Percentiles rank a stretch among this genome's conserved stretches.
Conservation (phyloP, 2,113 vertebrate species). For the Ardeotis arabs region DNA sequence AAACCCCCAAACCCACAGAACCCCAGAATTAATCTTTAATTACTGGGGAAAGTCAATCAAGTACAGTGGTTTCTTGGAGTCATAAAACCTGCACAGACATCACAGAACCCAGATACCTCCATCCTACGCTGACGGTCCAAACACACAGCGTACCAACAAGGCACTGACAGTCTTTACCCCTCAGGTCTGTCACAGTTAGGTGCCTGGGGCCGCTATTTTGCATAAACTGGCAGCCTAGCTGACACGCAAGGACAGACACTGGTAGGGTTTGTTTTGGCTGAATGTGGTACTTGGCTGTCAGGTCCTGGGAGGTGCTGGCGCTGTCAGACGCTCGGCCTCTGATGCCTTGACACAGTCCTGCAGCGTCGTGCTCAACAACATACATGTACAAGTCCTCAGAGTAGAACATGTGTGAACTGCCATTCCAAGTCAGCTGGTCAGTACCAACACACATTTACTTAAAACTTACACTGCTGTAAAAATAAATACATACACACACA, state of each 20-base stretch:
- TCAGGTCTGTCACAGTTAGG: no score
- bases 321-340: background rate
- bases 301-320: fast-evolving
- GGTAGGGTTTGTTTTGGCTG: background rate
- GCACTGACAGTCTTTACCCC: no score
- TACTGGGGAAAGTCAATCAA: background rate
- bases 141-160: background rate
- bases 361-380: background rate
- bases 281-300: background rate
- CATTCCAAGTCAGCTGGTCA: background rate
- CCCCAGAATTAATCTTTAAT: background rate
- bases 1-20: no score
- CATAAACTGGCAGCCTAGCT: no score
- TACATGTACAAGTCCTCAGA: background rate
- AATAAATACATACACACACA: background rate
- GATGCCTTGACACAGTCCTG: background rate
- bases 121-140: background rate
- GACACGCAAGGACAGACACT: background rate
- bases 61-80: background rate
- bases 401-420: background rate
- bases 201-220: no score
- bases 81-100: background rate
- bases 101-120: background rate
- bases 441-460: background rate
- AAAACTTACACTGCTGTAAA: background rate